phyloP scores from a whole-genome alignment of 2,888 invertebrate species.

The Lepidochitona cinerea region DNA sequence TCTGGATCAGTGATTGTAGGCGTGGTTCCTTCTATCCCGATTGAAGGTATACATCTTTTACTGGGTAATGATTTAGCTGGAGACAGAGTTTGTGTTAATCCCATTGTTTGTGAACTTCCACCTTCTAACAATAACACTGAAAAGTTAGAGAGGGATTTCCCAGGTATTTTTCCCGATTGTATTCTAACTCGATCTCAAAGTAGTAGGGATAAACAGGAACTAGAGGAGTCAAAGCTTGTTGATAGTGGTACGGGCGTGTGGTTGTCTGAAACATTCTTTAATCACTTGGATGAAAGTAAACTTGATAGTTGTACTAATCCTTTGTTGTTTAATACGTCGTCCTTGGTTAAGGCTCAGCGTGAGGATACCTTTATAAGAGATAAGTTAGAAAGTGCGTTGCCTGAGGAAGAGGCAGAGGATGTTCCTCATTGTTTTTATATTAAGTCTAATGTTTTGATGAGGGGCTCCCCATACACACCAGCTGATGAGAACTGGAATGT shows the following conservation, averaged over 20 bases:
- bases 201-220: too few species aligned
- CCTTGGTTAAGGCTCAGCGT: background rate
- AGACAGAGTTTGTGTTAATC: background rate
- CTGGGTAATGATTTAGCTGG: constrained; percentile 7
- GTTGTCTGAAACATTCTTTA: background rate
- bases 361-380: background rate
- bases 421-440: constrained; percentile 6
- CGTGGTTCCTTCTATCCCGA: background rate
- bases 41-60: background rate
- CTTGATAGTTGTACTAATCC: too few species aligned
- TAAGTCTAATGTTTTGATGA: constrained; percentile 7
- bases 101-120: background rate
- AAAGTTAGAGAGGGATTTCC: background rate
- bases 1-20: constrained; percentile 5
- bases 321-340: too few species aligned
- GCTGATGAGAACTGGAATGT: constrained; percentile 4
- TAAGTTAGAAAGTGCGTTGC: background rate
- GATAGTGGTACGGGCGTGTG: too few species aligned
- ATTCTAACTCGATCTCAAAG: background rate
- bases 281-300: background rate
- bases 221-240: too few species aligned
- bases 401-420: background rate
- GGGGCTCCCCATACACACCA: constrained; percentile 5
- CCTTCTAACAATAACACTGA: background rate
- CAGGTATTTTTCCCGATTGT: background rate